Conservation (phyloP, 1,140 invertebrate genomes). For the Atta texana region DNA sequence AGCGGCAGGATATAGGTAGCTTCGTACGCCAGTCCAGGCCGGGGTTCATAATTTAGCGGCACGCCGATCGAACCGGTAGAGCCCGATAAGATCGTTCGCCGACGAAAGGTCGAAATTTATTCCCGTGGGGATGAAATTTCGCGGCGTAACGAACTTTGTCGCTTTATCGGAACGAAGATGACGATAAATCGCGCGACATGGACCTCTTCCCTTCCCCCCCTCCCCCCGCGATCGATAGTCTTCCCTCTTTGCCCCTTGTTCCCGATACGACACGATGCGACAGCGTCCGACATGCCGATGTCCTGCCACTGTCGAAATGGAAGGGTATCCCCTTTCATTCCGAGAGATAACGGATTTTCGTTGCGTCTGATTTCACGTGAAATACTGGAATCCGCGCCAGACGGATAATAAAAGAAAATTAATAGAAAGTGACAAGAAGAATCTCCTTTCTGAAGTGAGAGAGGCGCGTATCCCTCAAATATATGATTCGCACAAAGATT, state of each 20-base stretch:
- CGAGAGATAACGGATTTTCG: slow-evolving; percentile 47
- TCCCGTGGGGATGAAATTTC: slow-evolving; percentile 61
- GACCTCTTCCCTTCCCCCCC: not conserved
- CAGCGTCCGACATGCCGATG: slow-evolving; percentile 57
- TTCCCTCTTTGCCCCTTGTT: no score
- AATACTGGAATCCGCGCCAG: slow-evolving; percentile 27
- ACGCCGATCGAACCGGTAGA: slow-evolving; percentile 26
- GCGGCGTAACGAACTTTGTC: slow-evolving; percentile 62
- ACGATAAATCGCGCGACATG: slow-evolving; percentile 55
- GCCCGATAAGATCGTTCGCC: slow-evolving; percentile 41
- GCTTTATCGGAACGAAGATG: slow-evolving; percentile 61
- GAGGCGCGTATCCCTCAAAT: not conserved
- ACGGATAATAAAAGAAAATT: slow-evolving; percentile 26
- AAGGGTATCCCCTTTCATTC: not conserved
- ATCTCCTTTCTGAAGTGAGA: slow-evolving; percentile 26
- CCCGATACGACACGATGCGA: slow-evolving; percentile 18
- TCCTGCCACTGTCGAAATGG: slow-evolving; percentile 44
- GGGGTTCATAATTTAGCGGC: slow-evolving; percentile 62
- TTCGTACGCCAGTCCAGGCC: slow-evolving; percentile 17
- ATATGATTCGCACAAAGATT: slow-evolving; percentile 18
- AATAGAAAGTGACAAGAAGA: slow-evolving; percentile 31
- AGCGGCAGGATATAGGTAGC: slow-evolving; percentile 36
- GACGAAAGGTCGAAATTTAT: slow-evolving; percentile 63
- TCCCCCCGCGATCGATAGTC: slow-evolving; percentile 24
- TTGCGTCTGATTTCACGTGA: slow-evolving; percentile 19